These are phyloP conservation scores for Halcyon malimbica DNA, from an alignment of 2,113 vertebrate genomes.

Conservation along the genomic window DNA sequence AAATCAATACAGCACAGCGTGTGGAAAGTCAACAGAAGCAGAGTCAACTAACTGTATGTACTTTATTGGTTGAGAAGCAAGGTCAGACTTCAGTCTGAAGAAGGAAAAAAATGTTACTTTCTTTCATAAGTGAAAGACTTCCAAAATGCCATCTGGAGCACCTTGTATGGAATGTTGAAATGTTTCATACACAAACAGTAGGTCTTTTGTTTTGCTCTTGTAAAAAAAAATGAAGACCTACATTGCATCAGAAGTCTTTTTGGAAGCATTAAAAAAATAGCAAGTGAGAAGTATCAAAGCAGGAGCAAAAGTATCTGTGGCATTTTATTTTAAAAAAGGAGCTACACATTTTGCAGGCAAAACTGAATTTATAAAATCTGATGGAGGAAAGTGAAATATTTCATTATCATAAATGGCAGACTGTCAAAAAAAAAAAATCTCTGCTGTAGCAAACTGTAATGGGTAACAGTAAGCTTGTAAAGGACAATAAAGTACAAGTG, in stretches of 20 bases:
- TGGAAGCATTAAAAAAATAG: neutral
- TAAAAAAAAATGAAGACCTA: neutral
- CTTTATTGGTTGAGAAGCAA: neutral
- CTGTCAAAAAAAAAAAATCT: neutral
- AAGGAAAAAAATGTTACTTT: neutral
- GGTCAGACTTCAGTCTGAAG: neutral
- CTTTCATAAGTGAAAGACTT: neutral
- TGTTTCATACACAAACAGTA: neutral
- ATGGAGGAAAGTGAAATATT: neutral
- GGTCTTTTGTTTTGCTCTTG: neutral
- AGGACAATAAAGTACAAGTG: neutral
- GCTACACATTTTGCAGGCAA: neutral
- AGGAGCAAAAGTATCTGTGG: neutral
- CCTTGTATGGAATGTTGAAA: neutral
- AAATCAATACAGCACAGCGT: neutral
- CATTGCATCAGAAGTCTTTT: neutral
- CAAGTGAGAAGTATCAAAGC: neutral
- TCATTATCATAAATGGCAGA: slow-evolving; percentile 42
- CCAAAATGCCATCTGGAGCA: neutral
- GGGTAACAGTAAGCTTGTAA: neutral
- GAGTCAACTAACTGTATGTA: neutral
- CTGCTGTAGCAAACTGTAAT: neutral
- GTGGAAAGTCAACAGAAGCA: neutral
- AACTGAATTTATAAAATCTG: neutral
- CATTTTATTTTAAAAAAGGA: neutral